Evolutionary conservation across 1,140 invertebrate species (phyloP).

Genomic region (Brachionus koreanus): DNA sequence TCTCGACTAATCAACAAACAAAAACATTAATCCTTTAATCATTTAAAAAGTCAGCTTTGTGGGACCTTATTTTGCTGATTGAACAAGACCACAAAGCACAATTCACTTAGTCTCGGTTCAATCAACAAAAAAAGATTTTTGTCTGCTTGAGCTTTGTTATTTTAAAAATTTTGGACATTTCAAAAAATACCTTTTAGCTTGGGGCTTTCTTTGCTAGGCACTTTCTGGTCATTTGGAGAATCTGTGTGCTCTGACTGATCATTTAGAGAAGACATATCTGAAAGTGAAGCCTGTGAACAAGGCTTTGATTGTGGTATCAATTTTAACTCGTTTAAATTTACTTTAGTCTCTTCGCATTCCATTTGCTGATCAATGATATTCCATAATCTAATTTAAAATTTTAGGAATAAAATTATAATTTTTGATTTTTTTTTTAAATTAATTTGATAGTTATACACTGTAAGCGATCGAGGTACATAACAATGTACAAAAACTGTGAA

Average conservation of each 20-base stretch:
- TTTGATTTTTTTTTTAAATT: too few relatives aligned
- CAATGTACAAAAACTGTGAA: too few relatives aligned
- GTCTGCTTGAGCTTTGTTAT: neutral
- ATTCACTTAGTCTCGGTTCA: neutral
- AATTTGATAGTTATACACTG: too few relatives aligned
- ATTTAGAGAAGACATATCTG: neutral
- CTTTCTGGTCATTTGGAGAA: neutral
- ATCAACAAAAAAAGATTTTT: neutral
- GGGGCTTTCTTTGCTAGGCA: neutral
- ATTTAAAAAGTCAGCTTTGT: neutral
- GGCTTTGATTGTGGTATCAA: neutral
- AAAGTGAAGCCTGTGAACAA: neutral
- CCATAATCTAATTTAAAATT: neutral
- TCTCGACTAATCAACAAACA: neutral
- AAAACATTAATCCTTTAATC: slow-evolving; percentile 9
- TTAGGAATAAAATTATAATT: neutral
- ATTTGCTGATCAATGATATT: neutral
- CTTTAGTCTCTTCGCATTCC: neutral
- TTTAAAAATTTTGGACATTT: neutral
- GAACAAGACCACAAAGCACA: neutral
- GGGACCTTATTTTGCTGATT: neutral
- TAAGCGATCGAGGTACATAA: too few relatives aligned
- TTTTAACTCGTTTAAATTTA: neutral
- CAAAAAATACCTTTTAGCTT: neutral
- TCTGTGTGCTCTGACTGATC: neutral